These are phyloP conservation scores for Channallabes apus DNA, from an alignment of 2,797 vertebrate species.

Conservation along the genomic window DNA sequence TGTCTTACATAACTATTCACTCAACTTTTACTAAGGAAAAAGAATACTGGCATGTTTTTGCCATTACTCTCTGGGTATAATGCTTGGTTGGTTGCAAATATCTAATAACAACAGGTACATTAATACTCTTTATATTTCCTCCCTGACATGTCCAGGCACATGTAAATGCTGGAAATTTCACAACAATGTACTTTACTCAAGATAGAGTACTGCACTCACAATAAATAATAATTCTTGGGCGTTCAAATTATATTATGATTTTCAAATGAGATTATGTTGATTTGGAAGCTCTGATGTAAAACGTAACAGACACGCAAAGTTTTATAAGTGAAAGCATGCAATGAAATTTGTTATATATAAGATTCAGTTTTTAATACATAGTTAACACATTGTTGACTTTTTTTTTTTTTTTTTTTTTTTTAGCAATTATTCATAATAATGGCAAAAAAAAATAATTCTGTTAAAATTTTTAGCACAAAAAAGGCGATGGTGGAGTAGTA, in stretches of 20 bases:
- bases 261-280: background rate
- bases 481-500: too few species aligned
- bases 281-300: background rate
- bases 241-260: background rate
- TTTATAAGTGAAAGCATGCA: background rate
- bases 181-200: background rate
- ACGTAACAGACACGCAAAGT: background rate
- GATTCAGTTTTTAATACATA: too few species aligned
- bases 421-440: too few species aligned
- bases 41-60: background rate
- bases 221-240: background rate
- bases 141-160: background rate
- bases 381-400: too few species aligned
- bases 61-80: background rate
- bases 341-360: too few species aligned
- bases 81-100: background rate
- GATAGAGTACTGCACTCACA: background rate
- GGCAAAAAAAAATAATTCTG: too few species aligned
- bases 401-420: too few species aligned
- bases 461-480: too few species aligned
- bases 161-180: background rate
- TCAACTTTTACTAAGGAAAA: too few species aligned
- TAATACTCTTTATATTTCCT: background rate
- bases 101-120: background rate
- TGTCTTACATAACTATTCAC: background rate